Conservation (phyloP, 2,797 vertebrate genomes). For the Enteromius radiatus region DNA sequence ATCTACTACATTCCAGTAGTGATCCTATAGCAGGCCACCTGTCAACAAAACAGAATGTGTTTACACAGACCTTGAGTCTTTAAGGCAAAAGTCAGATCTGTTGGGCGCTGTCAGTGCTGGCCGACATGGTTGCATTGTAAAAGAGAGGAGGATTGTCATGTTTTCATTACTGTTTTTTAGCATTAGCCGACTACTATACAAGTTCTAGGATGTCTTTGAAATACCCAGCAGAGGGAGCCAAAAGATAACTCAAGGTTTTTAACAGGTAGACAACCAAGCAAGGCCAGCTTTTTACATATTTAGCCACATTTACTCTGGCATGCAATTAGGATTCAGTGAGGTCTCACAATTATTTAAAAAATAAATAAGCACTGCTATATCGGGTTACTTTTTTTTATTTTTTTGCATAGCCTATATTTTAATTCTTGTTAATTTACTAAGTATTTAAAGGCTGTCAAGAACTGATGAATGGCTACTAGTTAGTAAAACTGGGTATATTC, state of each 20-base stretch:
- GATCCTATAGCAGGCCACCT: slow-evolving; percentile 18
- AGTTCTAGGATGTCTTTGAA: not conserved
- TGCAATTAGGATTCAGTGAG: not conserved
- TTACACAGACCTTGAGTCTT: not conserved
- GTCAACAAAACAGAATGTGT: slow-evolving; percentile 31
- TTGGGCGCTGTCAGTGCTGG: not conserved
- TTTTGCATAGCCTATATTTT: not conserved
- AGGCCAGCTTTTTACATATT: not conserved
- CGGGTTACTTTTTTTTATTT: not conserved
- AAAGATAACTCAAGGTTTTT: slow-evolving; percentile 10
- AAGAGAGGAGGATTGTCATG: not conserved
- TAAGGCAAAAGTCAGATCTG: slow-evolving; percentile 4
- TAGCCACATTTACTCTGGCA: not conserved
- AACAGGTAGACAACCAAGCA: not conserved
- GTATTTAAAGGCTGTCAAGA: not conserved
- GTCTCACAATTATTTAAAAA: not conserved
- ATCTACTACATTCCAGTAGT: slow-evolving; percentile 29
- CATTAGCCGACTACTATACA: not conserved
- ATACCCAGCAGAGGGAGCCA: slow-evolving; percentile 47
- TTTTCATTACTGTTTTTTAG: not conserved
- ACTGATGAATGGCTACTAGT: not conserved
- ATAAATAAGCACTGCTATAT: not conserved
- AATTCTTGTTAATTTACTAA: not conserved
- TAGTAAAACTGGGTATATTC: not conserved
- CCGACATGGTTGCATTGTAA: not conserved